Conservation (phyloP, 2,888 invertebrate species). For the Amiota communis region DNA sequence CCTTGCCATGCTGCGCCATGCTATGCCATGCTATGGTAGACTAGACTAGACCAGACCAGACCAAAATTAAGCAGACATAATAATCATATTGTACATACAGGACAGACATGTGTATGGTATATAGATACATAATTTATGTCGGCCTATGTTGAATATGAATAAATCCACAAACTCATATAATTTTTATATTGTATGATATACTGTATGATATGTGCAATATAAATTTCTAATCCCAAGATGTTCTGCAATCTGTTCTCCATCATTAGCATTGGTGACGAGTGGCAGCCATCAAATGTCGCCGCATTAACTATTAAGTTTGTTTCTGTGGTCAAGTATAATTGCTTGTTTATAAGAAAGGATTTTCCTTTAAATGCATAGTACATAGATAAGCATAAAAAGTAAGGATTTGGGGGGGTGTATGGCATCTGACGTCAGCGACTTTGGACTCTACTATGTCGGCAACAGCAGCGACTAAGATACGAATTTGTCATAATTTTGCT, state of each 20-base stretch:
- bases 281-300: not conserved
- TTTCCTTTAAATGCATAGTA: not conserved
- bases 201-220: no score
- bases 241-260: not conserved
- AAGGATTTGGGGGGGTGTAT: no score
- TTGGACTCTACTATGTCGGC: no score
- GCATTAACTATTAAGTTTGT: no score
- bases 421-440: constrained; percentile 52
- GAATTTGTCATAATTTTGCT: constrained; percentile 27
- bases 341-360: no score
- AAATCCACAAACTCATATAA: not conserved
- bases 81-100: constrained; percentile 43
- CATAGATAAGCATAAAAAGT: no score
- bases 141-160: not conserved
- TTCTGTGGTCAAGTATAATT: no score
- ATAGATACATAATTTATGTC: not conserved
- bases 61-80: constrained; percentile 50
- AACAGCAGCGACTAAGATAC: not conserved
- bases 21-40: constrained; percentile 47
- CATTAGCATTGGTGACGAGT: not conserved
- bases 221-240: no score
- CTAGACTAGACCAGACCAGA: constrained; percentile 33
- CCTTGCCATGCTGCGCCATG: constrained; percentile 52
- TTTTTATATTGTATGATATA: not conserved
- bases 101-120: not conserved